A percentile compares a stretch with the other conserved stretches of the same genome.
Conservation (phyloP, 2,113 vertebrate species). For the Gadus macrocephalus region DNA sequence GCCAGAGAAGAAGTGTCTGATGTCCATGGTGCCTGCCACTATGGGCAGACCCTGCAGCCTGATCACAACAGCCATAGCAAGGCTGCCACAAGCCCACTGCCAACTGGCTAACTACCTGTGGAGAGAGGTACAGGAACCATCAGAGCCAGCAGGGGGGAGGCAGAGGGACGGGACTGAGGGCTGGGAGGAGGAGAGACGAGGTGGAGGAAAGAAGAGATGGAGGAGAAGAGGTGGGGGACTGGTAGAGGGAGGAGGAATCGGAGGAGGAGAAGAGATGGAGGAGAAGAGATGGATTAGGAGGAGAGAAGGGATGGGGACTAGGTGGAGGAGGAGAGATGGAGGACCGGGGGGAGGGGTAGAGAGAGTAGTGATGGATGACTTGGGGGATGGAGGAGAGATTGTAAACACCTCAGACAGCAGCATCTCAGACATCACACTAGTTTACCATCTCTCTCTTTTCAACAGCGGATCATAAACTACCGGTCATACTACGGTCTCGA, state of each 20-base stretch:
- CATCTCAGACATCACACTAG: neutral
- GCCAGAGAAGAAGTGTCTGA: conserved; percentile 99
- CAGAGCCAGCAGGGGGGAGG: too few species aligned
- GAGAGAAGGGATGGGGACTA: conserved; percentile 79
- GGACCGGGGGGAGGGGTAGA: conserved; percentile 9
- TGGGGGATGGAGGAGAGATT: too few species aligned
- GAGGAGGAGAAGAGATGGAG: neutral
- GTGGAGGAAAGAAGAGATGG: neutral
- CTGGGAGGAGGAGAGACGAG: conserved; percentile 1
- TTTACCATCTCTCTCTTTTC: neutral
- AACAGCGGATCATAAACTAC: neutral
- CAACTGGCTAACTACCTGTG: conserved; percentile 93
- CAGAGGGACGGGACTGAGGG: too few species aligned
- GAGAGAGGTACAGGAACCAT: conserved; percentile 88
- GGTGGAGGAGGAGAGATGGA: conserved; percentile 39
- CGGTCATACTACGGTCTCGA: too few species aligned
- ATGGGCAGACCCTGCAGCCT: conserved; percentile 99
- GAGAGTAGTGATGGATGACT: too few species aligned
- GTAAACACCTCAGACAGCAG: neutral
- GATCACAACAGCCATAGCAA: conserved; percentile 98
- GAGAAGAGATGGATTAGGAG: too few species aligned
- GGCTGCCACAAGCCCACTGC: too few species aligned
- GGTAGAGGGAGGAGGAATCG: neutral
- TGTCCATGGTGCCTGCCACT: conserved; percentile 99
- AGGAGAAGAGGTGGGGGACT: too few species aligned